Evolutionary conservation across 2,888 invertebrate genomes (phyloP).

Genomic region (Thysanoteuthis rhombus): DNA sequence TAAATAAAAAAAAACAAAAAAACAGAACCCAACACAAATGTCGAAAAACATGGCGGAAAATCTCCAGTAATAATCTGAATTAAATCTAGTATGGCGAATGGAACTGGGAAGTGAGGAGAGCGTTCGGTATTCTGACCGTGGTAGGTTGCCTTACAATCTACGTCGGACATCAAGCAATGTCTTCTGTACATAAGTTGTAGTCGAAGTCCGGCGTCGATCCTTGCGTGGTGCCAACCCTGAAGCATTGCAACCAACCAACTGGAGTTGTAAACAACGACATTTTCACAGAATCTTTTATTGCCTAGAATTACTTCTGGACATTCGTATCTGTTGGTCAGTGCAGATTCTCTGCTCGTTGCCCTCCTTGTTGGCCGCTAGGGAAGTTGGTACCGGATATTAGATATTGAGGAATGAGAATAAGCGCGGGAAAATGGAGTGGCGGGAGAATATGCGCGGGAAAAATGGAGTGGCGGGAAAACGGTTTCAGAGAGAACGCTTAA

Average conservation of each 20-base stretch:
- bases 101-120: not conserved
- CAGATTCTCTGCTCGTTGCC: not conserved
- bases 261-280: slow-evolving; percentile 28
- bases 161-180: not conserved
- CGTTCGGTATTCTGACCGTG: not conserved
- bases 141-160: not conserved
- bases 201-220: not conserved
- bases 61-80: not conserved
- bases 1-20: not conserved
- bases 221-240: not conserved
- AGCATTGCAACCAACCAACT: not conserved
- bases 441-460: not conserved
- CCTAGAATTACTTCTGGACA: slow-evolving; percentile 24
- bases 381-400: slow-evolving; percentile 23
- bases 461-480: not conserved
- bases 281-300: slow-evolving; percentile 21
- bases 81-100: not conserved
- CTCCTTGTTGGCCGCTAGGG: slow-evolving; percentile 12
- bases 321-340: slow-evolving; percentile 27
- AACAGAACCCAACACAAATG: too few species aligned
- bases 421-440: not conserved
- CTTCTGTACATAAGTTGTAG: not conserved
- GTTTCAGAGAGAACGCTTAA: not conserved
- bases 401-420: slow-evolving; percentile 15
- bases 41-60: not conserved